Evolutionary conservation across 1,140 invertebrate species (phyloP), one percentile per base, ranked within the genome.

Genomic region (Bombus soroeensis): DNA sequence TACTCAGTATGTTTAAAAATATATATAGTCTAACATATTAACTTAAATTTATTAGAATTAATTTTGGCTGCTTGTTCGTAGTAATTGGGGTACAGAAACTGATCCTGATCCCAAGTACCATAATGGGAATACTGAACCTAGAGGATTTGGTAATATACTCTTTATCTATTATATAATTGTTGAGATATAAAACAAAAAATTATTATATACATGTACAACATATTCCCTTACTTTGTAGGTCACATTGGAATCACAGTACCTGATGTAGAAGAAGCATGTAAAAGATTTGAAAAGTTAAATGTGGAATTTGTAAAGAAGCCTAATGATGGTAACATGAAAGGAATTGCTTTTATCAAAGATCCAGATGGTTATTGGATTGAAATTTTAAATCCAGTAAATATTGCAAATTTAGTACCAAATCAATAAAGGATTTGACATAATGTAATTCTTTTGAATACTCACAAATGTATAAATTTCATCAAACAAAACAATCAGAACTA

Each of bases 341-440:
- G 97, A 5, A 95, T 99, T 74, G 98, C 98, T 8, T 99, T 99
- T 93, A 98, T 99, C 80, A 97, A 98, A 92, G 98, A 99, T 95
- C 98, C 98, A 0, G 98, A 99, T 95, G 98, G 98, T 66, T 99
- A 99, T 94, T 99, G 98, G 98, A 99, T 99, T 92, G 98, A 99
- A 95, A 99, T 99, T 84, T 97, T 99, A 81, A 98, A 97, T 92
- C 94, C 96, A 43, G 94, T 95, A 74, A 94, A 93, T 25, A 94
- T 97, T 82, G 89, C 90, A 62, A 93, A 91, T 78, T 91, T 93
- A 68, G 79, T 88, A n/a, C 73, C 93, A 76, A 87, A 88, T 77
- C 91, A 92, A 83, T 91, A 92, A 87, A 78, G 68, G 87, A 80
- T 81, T 72, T 73, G 28, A 13, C 28, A 66, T 73, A 37, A 47